A percentile compares a stretch with the other conserved stretches of the same genome.
These are phyloP conservation scores for Ametastegia equiseti DNA, from an alignment of 2,888 invertebrate genomes.

Conservation along the genomic window DNA sequence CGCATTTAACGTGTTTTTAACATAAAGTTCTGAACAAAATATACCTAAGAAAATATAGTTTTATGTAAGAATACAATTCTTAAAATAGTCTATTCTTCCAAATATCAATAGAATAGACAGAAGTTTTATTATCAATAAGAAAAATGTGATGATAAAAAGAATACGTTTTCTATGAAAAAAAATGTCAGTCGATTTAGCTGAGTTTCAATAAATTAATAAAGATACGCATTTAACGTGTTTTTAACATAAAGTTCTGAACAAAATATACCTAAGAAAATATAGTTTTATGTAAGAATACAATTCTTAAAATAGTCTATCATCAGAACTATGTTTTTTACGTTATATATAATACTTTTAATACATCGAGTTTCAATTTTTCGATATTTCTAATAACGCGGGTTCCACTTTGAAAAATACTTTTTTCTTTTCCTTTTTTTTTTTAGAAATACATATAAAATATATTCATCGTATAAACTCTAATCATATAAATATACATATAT, in stretches of 20 bases:
- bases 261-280: constrained; percentile 4
- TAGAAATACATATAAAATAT: constrained; percentile 8
- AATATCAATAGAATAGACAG: too few relatives aligned
- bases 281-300: not conserved
- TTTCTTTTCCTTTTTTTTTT: not conserved
- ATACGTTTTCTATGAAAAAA: not conserved
- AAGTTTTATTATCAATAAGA: too few relatives aligned
- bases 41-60: not conserved
- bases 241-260: not conserved
- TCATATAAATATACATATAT: not conserved
- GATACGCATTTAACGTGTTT: not conserved
- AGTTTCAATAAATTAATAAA: not conserved
- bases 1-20: not conserved
- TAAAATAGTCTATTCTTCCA: not conserved
- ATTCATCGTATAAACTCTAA: constrained; percentile 26
- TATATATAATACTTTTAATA: constrained; percentile 10
- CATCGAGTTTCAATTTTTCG: not conserved
- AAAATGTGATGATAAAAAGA: not conserved
- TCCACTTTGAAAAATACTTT: not conserved
- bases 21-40: not conserved
- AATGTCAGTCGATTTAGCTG: not conserved
- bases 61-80: not conserved
- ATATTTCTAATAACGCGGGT: not conserved
- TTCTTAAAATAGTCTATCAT: not conserved
- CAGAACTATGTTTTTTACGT: not conserved